Evolutionary conservation across 2,113 vertebrate genomes (phyloP).

Genomic region (Gallinago undulata): DNA sequence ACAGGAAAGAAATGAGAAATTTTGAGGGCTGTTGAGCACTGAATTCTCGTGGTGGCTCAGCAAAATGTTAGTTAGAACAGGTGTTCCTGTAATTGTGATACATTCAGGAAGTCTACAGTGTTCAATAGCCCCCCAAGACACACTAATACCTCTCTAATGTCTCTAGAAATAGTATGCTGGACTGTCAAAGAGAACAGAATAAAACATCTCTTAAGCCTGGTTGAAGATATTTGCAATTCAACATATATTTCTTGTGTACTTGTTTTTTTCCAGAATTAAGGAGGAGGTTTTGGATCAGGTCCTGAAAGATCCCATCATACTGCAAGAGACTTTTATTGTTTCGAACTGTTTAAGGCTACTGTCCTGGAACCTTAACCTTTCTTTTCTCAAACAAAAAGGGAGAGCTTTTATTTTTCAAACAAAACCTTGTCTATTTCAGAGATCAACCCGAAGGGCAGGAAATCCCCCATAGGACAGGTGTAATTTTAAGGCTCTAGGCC

Average conservation of each 20-base stretch:
- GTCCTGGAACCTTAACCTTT: background rate
- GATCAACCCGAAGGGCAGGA: background rate
- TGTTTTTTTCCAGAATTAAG: background rate
- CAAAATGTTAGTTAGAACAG: slow-evolving; percentile 74
- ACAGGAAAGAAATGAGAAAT: slow-evolving; percentile 80
- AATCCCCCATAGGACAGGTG: background rate
- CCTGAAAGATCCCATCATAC: background rate
- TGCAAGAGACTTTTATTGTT: background rate
- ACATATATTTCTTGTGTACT: background rate
- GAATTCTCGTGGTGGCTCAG: slow-evolving; percentile 63
- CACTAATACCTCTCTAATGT: slow-evolving; percentile 30
- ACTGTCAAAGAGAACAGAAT: slow-evolving; percentile 10
- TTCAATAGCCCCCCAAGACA: slow-evolving; percentile 48
- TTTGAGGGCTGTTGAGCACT: slow-evolving; percentile 77
- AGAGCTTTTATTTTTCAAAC: background rate
- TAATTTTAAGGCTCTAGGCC: slow-evolving; percentile 5
- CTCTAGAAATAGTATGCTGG: background rate
- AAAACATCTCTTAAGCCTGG: background rate
- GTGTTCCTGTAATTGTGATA: slow-evolving; percentile 70
- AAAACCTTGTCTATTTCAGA: background rate
- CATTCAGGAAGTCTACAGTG: slow-evolving; percentile 22
- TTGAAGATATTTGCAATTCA: background rate
- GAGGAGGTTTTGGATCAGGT: background rate
- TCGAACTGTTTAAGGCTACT: background rate
- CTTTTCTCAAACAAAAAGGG: background rate